Percentiles rank a stretch among this genome's conserved stretches.
phyloP scores from a whole-genome alignment of 2,888 invertebrate species.

The Euclidia mi region DNA sequence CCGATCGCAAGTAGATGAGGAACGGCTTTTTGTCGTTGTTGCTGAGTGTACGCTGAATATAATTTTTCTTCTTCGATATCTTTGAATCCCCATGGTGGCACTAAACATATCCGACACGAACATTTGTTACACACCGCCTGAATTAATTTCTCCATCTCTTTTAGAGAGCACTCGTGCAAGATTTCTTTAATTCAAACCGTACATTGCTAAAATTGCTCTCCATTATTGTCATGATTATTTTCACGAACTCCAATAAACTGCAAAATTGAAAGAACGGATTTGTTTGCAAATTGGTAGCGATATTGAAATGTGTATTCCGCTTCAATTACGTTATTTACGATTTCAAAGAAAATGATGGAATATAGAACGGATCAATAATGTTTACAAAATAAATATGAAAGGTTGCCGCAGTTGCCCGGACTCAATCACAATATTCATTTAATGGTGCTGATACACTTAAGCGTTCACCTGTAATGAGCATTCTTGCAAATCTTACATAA shows the following conservation, averaged over 20 bases:
- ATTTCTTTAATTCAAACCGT: conserved; percentile 28
- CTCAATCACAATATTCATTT: no score
- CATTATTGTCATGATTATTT: conserved; percentile 36
- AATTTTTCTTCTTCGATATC: conserved; percentile 79
- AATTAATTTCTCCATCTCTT: conserved; percentile 74
- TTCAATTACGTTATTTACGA: no score
- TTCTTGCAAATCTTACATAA: no score
- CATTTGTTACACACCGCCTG: conserved; percentile 66
- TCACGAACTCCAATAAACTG: conserved; percentile 8
- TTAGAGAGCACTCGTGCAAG: conserved; percentile 32
- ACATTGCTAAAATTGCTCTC: conserved; percentile 25
- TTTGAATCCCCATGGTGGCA: conserved; percentile 81
- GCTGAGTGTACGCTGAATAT: conserved; percentile 79
- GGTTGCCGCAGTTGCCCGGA: no score
- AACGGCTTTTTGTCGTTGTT: conserved; percentile 80
- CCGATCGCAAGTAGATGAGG: conserved; percentile 78
- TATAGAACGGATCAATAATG: no score
- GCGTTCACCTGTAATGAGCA: no score
- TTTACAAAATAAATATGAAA: no score
- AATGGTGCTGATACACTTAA: no score
- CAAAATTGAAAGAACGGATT: not conserved
- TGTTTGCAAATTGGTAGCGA: not conserved
- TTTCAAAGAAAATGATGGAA: not conserved
- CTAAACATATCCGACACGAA: conserved; percentile 68
- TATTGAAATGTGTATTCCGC: not conserved